phyloP scores from a whole-genome alignment of 2,797 vertebrate genomes.

The Diglossa cyanea region DNA sequence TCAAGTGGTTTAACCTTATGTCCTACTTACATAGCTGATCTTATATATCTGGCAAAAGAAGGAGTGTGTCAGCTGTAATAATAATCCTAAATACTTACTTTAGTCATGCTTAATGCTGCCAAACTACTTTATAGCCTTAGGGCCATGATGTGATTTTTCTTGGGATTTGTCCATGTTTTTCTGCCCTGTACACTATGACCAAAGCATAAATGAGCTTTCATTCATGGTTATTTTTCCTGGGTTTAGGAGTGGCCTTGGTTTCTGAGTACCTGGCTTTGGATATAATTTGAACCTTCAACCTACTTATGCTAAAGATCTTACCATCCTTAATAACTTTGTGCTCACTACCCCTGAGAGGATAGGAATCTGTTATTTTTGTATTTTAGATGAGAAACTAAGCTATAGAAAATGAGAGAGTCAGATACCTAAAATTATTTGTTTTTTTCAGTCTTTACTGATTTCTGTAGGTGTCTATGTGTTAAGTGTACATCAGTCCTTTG shows the following conservation, averaged over 20 bases:
- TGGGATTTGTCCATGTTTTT: background rate
- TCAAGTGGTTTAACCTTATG: background rate
- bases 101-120: background rate
- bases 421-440: background rate
- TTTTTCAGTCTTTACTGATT: background rate
- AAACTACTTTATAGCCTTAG: background rate
- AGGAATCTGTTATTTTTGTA: background rate
- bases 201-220: background rate
- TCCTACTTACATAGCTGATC: background rate
- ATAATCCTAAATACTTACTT: background rate
- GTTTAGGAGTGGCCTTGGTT: background rate
- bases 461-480: background rate
- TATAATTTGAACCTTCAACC: fast-evolving
- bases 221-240: background rate
- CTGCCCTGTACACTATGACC: background rate
- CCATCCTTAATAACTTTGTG: background rate
- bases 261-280: background rate
- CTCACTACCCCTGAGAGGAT: background rate
- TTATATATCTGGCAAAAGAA: background rate
- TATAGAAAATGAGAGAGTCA: background rate
- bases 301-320: background rate
- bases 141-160: background rate
- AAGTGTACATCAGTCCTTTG: background rate
- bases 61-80: background rate
- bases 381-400: background rate